Evolutionary conservation across 1,140 invertebrate genomes (phyloP).

Genomic region (Drosophila tsacasi): DNA sequence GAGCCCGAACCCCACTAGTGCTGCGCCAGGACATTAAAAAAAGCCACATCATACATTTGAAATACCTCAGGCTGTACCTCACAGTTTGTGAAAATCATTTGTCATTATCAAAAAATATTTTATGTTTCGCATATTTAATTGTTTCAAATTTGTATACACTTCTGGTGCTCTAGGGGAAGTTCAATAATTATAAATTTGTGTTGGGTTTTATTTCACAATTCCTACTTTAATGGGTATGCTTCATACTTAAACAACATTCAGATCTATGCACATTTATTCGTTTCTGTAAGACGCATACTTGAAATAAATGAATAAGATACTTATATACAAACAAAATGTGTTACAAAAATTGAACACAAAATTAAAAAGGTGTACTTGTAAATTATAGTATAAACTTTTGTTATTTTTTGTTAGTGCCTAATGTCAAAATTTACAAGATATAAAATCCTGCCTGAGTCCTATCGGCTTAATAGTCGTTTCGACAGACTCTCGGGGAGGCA

Average conservation of each 20-base stretch:
- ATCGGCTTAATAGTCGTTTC: slow-evolving; percentile 7
- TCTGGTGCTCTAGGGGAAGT: not conserved
- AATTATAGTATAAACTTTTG: no score
- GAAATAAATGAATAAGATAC: no score
- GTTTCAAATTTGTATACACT: not conserved
- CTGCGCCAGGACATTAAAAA: slow-evolving; percentile 23
- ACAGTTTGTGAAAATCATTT: slow-evolving; percentile 15
- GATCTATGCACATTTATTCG: no score
- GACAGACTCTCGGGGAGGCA: slow-evolving; percentile 2
- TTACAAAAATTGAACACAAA: no score
- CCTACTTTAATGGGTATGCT: no score
- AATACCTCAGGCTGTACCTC: not conserved
- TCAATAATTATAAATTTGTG: not conserved
- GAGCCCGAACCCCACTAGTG: slow-evolving; percentile 4
- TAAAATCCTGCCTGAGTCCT: not conserved
- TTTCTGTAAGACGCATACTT: no score
- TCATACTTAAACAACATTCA: no score
- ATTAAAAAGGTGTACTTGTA: no score
- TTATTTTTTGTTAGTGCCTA: no score
- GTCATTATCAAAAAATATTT: not conserved
- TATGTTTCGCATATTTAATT: not conserved
- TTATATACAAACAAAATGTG: no score
- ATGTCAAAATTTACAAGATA: not conserved
- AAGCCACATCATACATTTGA: slow-evolving; percentile 31
- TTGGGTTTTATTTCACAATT: not conserved